Conservation (phyloP, 1,140 invertebrate species). For the Trichoplusia ni region DNA sequence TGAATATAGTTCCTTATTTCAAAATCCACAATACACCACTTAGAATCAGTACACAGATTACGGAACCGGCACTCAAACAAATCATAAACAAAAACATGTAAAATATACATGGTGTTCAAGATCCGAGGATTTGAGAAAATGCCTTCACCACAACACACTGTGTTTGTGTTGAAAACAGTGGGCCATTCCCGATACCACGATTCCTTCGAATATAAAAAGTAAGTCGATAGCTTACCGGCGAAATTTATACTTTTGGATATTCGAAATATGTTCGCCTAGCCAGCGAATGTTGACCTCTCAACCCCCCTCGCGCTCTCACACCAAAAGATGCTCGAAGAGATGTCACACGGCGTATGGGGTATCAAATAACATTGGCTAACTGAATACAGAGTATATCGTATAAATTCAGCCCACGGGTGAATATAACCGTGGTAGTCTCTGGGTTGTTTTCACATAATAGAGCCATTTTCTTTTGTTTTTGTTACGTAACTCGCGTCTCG, state of each 20-base stretch:
- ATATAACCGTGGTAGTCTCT: slow-evolving; percentile 75
- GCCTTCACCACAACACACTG: slow-evolving; percentile 40
- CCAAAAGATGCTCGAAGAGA: slow-evolving; percentile 13
- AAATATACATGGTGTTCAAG: slow-evolving; percentile 13
- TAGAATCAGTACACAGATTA: slow-evolving; percentile 5
- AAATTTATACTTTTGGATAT: slow-evolving; percentile 81
- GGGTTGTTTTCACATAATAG: slow-evolving; percentile 81
- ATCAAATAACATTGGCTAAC: slow-evolving; percentile 48
- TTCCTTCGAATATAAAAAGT: slow-evolving; percentile 79
- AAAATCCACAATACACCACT: neutral
- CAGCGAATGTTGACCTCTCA: slow-evolving; percentile 39
- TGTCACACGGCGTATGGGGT: slow-evolving; percentile 35
- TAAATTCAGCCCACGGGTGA: slow-evolving; percentile 78
- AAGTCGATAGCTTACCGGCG: slow-evolving; percentile 79
- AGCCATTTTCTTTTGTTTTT: slow-evolving; percentile 81
- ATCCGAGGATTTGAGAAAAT: slow-evolving; percentile 20
- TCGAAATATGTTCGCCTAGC: slow-evolving; percentile 71
- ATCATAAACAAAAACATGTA: slow-evolving; percentile 30
- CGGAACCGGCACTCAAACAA: slow-evolving; percentile 1
- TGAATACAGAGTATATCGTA: slow-evolving; percentile 72
- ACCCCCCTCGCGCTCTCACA: neutral
- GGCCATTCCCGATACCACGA: slow-evolving; percentile 68
- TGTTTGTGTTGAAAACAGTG: slow-evolving; percentile 79
- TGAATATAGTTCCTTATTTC: too few relatives aligned
- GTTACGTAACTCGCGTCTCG: slow-evolving; percentile 64